phyloP scores from a whole-genome alignment of 2,888 invertebrate species.

The Crocallis elinguaria region DNA sequence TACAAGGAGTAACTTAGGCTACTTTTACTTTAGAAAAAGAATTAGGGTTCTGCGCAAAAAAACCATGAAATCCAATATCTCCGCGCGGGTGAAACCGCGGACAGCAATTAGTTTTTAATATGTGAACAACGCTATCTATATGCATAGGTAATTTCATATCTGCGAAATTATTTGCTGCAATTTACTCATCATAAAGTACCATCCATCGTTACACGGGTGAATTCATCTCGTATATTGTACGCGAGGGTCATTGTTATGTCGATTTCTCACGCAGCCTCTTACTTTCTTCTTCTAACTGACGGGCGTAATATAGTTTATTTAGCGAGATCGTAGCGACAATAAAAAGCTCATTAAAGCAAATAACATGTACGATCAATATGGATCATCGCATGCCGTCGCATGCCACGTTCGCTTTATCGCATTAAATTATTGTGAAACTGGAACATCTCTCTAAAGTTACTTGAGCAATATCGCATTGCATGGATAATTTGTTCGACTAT shows the following conservation, averaged over 20 bases:
- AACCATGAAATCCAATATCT: too few relatives aligned
- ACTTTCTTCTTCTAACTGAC: slow-evolving; percentile 56
- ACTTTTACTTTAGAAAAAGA: too few relatives aligned
- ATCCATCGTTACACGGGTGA: slow-evolving; percentile 24
- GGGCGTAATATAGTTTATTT: slow-evolving; percentile 44
- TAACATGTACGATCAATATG: slow-evolving; percentile 50
- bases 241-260: slow-evolving; percentile 53
- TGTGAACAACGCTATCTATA: slow-evolving; percentile 2
- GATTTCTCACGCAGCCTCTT: slow-evolving; percentile 59
- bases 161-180: slow-evolving; percentile 2
- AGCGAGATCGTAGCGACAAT: slow-evolving; percentile 48
- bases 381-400: slow-evolving; percentile 35
- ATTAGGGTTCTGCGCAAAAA: too few relatives aligned
- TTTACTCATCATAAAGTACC: slow-evolving; percentile 15
- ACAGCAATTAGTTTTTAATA: too few relatives aligned
- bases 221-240: slow-evolving; percentile 39
- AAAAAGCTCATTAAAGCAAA: slow-evolving; percentile 59
- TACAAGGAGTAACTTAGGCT: too few relatives aligned
- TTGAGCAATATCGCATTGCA: slow-evolving; percentile 31
- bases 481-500: slow-evolving; percentile 27
- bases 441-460: slow-evolving; percentile 13
- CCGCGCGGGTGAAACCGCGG: too few relatives aligned
- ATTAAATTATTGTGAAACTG: slow-evolving; percentile 29
- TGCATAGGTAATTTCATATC: slow-evolving; percentile 6
- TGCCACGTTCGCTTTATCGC: slow-evolving; percentile 26